Percentiles rank a stretch among this genome's conserved stretches.
Conservation (phyloP, 2,797 vertebrate genomes). For the Gambelia wislizenii region DNA sequence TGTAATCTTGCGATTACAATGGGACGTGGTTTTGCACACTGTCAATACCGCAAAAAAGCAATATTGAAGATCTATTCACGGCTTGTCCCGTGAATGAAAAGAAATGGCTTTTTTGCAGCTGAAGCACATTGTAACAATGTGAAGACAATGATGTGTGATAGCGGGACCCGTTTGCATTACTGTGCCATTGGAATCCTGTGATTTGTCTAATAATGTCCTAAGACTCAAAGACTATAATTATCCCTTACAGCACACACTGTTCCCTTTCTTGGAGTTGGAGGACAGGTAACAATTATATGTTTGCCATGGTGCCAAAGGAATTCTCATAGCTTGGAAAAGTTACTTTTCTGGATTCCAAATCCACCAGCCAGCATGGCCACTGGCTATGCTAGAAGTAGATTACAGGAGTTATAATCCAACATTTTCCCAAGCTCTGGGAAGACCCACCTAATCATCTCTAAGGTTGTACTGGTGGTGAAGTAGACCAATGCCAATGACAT, state of each 20-base stretch:
- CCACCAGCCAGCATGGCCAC: not conserved
- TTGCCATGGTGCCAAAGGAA: not conserved
- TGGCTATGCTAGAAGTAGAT: not conserved
- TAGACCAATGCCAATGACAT: accelerated
- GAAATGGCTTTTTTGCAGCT: no score
- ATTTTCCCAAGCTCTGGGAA: not conserved
- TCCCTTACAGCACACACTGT: not conserved
- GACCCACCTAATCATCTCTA: not conserved
- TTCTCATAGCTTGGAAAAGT: no score
- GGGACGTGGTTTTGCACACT: no score
- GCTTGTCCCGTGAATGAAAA: no score
- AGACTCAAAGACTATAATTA: not conserved
- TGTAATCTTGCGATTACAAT: no score
- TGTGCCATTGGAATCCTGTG: no score
- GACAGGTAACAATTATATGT: not conserved
- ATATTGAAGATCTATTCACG: no score
- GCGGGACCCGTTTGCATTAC: no score
- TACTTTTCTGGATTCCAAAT: not conserved
- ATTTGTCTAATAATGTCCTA: no score
- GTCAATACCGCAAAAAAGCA: no score
- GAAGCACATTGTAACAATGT: no score
- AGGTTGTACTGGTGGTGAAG: not conserved
- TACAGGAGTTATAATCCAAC: not conserved
- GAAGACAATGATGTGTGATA: no score
- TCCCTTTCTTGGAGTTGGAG: not conserved